Conservation (phyloP, 1,140 invertebrate species). For the Mactra quadrangularis region DNA sequence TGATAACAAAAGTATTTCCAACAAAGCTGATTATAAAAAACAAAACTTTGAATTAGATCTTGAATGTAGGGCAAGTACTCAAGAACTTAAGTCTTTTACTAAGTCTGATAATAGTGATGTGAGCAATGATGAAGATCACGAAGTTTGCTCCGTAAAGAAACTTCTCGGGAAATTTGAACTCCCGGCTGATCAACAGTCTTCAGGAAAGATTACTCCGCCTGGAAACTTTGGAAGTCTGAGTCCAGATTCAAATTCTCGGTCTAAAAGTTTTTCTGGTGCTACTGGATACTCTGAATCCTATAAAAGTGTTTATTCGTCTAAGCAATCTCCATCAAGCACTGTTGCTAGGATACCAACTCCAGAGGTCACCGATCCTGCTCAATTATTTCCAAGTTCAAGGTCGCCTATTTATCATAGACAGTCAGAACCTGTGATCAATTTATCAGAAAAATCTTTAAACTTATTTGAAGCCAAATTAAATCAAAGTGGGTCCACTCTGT, state of each 20-base stretch:
- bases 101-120: too few species aligned
- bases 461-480: constrained; percentile 45
- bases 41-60: too few species aligned
- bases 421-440: constrained; percentile 39
- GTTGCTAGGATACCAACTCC: background rate
- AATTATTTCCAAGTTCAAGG: constrained; percentile 8
- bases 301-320: background rate
- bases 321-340: background rate
- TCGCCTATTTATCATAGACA: background rate
- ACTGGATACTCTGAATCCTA: background rate
- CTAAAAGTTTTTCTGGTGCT: background rate
- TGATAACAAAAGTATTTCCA: too few species aligned
- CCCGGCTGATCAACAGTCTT: constrained; percentile 13
- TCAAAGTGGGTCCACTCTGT: constrained; percentile 20
- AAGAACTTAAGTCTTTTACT: too few species aligned
- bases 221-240: background rate
- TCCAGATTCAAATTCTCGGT: constrained; percentile 23
- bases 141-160: constrained; percentile 64
- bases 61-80: too few species aligned
- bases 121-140: constrained; percentile 45
- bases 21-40: too few species aligned
- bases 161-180: constrained; percentile 73
- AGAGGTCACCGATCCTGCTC: background rate
- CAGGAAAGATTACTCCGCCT: constrained; percentile 15
- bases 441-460: constrained; percentile 28